Evolutionary conservation across 2,888 invertebrate species (phyloP).

Genomic region (Idaea biselata): DNA sequence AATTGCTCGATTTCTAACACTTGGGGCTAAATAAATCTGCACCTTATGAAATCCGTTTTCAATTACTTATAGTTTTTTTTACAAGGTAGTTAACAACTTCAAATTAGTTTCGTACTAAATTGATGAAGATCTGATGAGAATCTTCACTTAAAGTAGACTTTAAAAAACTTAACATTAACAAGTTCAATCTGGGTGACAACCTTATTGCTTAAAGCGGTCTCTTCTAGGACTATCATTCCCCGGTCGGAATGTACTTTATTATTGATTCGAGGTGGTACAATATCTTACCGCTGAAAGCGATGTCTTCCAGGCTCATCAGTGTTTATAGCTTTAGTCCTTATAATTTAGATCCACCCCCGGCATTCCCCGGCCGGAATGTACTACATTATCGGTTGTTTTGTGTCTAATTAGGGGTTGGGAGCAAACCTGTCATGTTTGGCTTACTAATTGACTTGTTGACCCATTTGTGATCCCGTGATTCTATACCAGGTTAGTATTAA

Average conservation of each 20-base stretch:
- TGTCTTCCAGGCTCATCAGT: not conserved
- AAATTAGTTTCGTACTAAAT: conserved; percentile 8
- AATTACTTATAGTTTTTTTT: too few relatives aligned
- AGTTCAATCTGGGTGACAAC: too few relatives aligned
- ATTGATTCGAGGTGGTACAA: too few relatives aligned
- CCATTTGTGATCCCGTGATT: conserved; percentile 6
- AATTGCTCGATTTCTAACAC: too few relatives aligned
- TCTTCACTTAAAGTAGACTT: too few relatives aligned
- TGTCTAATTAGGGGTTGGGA: conserved; percentile 11
- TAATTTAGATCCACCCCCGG: not conserved
- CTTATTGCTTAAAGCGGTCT: conserved; percentile 35
- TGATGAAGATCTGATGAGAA: too few relatives aligned
- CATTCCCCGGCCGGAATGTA: not conserved
- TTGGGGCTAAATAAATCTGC: too few relatives aligned
- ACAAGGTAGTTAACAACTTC: too few relatives aligned
- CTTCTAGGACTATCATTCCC: conserved; percentile 12
- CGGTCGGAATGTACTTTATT: too few relatives aligned
- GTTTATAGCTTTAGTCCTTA: not conserved
- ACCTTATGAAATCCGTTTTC: too few relatives aligned
- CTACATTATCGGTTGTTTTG: conserved; percentile 8
- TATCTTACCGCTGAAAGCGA: too few relatives aligned
- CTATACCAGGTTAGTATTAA: not conserved
- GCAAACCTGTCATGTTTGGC: conserved; percentile 6
- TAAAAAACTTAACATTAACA: too few relatives aligned
- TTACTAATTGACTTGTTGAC: conserved; percentile 23